Base-by-base conservation (phyloP, 2,113 vertebrate genomes). In the Pelusios castaneus region DNA sequence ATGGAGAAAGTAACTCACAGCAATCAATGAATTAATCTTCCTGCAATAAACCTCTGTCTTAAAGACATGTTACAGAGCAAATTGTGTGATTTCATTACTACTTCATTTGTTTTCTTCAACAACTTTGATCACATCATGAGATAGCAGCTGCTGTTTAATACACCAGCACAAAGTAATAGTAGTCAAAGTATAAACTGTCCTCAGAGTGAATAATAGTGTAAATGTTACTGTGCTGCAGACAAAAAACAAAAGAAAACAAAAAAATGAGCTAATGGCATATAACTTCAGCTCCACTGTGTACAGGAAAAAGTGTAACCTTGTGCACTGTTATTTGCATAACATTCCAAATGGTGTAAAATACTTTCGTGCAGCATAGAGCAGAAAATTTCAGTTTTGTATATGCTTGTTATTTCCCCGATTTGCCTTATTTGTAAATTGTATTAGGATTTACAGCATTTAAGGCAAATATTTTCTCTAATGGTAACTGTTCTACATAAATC, bases 391-490 rank as follows among this genome's bases (percentile, higher is more conserved):
- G 91, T 67, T 90, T 91, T 91, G 12, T 79, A 95, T 96, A 98
- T 97, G 98, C 97, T 98, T 98, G 97, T 97, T 97, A 97, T 98
- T 98, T 98, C 97, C 97, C 97, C 96, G 85, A 95, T 90, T 96
- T 90, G 94, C 24, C 86, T 58, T 14, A 38, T 51, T 89, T 52
- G 76, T 34, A 92, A 82, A 88, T 94, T 45, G 77, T 60, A 92
- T 67, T 84, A 63, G n/a, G 55, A 96, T 94, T 83, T 90, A 76
- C 85, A 80, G n/a, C 29, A 77, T 85, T 92, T 95, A 96, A 94
- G 93, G 80, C 80, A 91, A 80, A 29, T 58, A n/a, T 43, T 75
- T 91, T 95, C 85, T 89, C 38, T n/a, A 89, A 91, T 16, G 56
- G 43, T 8, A 73, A 76, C 73, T 14, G 81, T 85, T 85, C 43